These are phyloP conservation scores for Thalassarche chlororhynchos DNA, from an alignment of 2,113 vertebrate genomes.

Conservation along the genomic window DNA sequence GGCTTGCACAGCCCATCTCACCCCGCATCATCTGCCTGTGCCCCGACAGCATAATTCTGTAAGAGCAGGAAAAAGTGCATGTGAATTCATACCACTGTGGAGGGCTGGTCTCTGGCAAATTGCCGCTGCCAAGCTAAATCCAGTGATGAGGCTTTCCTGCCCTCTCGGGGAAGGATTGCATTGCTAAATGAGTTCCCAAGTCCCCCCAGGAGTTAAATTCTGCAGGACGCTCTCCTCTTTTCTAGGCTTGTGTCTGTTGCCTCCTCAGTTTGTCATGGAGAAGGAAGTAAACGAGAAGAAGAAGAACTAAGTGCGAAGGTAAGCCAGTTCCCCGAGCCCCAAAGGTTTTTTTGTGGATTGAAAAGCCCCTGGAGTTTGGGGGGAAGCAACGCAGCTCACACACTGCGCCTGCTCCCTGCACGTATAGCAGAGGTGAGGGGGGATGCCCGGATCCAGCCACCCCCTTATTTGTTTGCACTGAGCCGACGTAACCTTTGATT, in stretches of 20 bases:
- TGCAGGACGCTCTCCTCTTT: background rate
- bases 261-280: constrained; percentile 57
- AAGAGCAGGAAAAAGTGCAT: background rate
- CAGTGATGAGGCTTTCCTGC: background rate
- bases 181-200: background rate
- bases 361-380: background rate
- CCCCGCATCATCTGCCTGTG: background rate
- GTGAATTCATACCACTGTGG: background rate
- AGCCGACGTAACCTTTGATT: background rate
- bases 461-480: background rate
- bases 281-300: constrained; percentile 60
- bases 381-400: background rate
- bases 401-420: background rate
- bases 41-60: background rate
- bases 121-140: background rate
- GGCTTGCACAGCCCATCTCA: background rate
- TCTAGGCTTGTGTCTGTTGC: constrained; percentile 63
- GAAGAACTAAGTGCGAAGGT: constrained; percentile 47
- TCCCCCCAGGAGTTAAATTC: background rate
- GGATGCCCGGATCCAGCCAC: background rate
- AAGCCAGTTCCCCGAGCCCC: background rate
- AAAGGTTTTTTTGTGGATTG: background rate
- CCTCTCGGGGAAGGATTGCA: background rate
- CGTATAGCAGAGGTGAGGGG: rapidly evolving
- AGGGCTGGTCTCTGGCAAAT: background rate